A percentile compares a stretch with the other conserved stretches of the same genome.
Evolutionary conservation across 2,113 vertebrate genomes (phyloP).

Genomic region (Oncorhynchus nerka): DNA sequence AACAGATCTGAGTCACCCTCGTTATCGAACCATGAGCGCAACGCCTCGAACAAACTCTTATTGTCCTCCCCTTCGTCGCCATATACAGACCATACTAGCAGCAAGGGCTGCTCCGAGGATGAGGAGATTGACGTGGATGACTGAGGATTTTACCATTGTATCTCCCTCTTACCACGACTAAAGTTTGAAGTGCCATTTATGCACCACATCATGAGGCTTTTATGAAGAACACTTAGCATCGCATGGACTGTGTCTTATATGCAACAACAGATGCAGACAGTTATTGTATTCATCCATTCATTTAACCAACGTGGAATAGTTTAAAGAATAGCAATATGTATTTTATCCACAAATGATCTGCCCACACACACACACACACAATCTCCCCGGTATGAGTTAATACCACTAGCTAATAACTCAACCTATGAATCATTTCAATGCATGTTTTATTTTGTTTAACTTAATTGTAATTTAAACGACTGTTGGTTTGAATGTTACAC

Average conservation of each 20-base stretch:
- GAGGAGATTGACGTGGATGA: constrained; percentile 92
- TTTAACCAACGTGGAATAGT: constrained; percentile 38
- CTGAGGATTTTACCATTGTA: constrained; percentile 55
- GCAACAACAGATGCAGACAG: constrained; percentile 42
- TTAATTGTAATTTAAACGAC: constrained; percentile 29
- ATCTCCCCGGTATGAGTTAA: neutral
- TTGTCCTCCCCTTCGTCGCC: constrained; percentile 74
- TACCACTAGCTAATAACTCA: constrained; percentile 9
- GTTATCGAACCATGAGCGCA: constrained; percentile 46
- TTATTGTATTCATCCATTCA: constrained; percentile 39
- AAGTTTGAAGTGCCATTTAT: constrained; percentile 46
- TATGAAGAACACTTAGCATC: constrained; percentile 32
- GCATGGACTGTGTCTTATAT: constrained; percentile 57
- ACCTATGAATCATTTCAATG: constrained; percentile 21
- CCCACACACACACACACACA: constrained; percentile 18
- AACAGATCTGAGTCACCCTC: constrained; percentile 59
- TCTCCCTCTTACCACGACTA: constrained; percentile 18
- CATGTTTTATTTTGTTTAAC: constrained; percentile 45
- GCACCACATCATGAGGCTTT: constrained; percentile 50
- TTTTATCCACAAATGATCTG: constrained; percentile 16
- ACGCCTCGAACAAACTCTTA: constrained; percentile 58
- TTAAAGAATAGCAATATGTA: constrained; percentile 81
- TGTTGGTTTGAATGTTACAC: neutral
- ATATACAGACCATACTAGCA: constrained; percentile 76
- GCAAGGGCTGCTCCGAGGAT: constrained; percentile 83